Evolutionary conservation across 2,888 invertebrate genomes (phyloP), one percentile per base, ranked within the genome.

Genomic region (Drosophila algonquin): DNA sequence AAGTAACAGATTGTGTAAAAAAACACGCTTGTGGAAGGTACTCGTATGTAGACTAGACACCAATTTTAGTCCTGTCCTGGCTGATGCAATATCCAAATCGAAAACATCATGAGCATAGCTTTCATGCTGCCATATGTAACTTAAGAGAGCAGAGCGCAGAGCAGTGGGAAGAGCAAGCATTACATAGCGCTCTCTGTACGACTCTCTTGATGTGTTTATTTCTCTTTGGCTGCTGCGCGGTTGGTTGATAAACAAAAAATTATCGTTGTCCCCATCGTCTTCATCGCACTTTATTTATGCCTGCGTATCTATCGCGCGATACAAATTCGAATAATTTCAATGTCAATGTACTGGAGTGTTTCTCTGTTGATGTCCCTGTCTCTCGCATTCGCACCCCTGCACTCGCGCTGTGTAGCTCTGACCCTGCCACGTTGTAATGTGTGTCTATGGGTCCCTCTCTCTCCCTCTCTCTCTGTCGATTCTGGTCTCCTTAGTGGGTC

Each of bases 241-340:
- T 57, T 51, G 51, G 45, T 18, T 65, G 67, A 67, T 67, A 67
- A 67, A 67, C 67, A 65, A 65, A 67, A 67, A 67, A 67, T 67
- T 65, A 65, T 51, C 51, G 57, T 21, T 57, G 35, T 47, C 35
- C 35, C 35, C 51, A n/a, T 14, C 51, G 14, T 21, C 30, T 18
- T 30, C 30, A 9, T n/a, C n/a, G 30, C 18, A 3, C 24, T 24
- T 10, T 21, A 21, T 21, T 32, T 47, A n/a, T 48, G 35, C 35
- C 35, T 32, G 32, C 32, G 10, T 50, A 21, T 50, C 16, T n/a
- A 21, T 52, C 57, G 61, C 27, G 12, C 8, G 18, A 16, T 46
- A 40, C 40, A 40, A 40, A n/a, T 40, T n/a, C 40, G 40, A 40
- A 40, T 40, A 40, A 14, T 57, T 65, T 67, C 67, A 67, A 67